Conservation (phyloP, 2,888 invertebrate species). For the Tachina lurida region DNA sequence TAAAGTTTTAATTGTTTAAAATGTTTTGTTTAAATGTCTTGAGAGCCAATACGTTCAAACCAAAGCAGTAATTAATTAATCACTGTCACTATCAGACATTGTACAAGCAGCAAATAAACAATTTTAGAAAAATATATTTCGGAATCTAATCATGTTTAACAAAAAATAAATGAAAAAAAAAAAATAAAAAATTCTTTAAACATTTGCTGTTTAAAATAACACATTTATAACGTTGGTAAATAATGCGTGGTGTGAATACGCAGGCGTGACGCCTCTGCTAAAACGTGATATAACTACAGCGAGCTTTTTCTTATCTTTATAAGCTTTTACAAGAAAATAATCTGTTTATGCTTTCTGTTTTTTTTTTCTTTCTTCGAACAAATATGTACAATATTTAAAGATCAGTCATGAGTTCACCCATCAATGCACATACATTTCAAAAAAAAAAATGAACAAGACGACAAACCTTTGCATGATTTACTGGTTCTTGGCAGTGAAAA, state of each 20-base stretch:
- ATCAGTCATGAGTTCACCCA: constrained; percentile 74
- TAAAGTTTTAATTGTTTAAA: constrained; percentile 55
- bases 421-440: constrained; percentile 59
- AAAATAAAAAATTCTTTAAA: constrained; percentile 34
- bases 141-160: constrained; percentile 60
- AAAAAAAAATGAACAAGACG: constrained; percentile 24
- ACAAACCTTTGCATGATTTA: constrained; percentile 42
- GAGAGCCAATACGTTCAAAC: background rate
- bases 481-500: constrained; percentile 69
- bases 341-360: background rate
- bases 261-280: constrained; percentile 68
- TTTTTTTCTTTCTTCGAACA: constrained; percentile 33
- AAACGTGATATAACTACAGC: constrained; percentile 54
- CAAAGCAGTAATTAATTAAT: constrained; percentile 67
- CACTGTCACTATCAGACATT: constrained; percentile 71
- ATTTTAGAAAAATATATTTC: constrained; percentile 52
- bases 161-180: background rate
- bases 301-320: background rate
- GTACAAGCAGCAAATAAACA: constrained; percentile 70
- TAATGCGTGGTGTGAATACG: constrained; percentile 70
- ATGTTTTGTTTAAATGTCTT: constrained; percentile 28
- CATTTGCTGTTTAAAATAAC: constrained; percentile 29
- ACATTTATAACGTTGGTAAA: constrained; percentile 45
- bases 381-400: constrained; percentile 63
- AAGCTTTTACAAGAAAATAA: constrained; percentile 47